Conservation (phyloP, 2,888 invertebrate species). For the Tiliacea aurago region DNA sequence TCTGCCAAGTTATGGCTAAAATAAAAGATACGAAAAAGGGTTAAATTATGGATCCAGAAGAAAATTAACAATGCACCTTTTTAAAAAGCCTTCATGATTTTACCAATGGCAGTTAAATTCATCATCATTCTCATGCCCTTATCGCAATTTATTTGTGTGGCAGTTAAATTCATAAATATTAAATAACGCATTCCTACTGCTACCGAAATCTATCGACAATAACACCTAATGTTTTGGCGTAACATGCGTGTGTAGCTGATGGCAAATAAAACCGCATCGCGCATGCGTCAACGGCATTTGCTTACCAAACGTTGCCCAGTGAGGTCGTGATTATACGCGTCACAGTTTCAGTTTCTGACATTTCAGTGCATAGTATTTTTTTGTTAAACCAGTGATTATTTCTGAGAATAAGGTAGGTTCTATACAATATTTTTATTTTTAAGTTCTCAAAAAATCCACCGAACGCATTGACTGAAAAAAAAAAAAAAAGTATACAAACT, state of each 20-base stretch:
- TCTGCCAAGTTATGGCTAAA: background rate
- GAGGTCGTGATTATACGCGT: conserved; percentile 53
- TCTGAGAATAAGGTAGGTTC: conserved; percentile 40
- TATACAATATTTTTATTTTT: background rate
- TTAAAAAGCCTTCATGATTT: too few species aligned
- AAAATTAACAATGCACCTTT: background rate
- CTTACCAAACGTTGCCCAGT: conserved; percentile 59
- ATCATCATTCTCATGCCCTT: too few species aligned
- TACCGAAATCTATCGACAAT: background rate
- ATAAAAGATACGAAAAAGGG: too few species aligned
- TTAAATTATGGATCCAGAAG: too few species aligned
- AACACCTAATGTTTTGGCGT: conserved; percentile 26
- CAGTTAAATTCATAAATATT: background rate
- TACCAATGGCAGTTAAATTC: too few species aligned
- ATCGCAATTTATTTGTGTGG: too few species aligned
- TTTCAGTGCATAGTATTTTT: conserved; percentile 41
- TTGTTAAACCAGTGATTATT: conserved; percentile 39
- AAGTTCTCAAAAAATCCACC: background rate
- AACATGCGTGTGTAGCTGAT: conserved; percentile 43
- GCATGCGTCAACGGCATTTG: conserved; percentile 62
- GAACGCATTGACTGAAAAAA: background rate
- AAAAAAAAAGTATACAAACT: too few species aligned
- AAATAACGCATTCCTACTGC: background rate
- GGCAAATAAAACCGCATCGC: conserved; percentile 62
- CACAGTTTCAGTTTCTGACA: conserved; percentile 44